phyloP scores from a whole-genome alignment of 2,113 vertebrate genomes.

The Pogona vitticeps region DNA sequence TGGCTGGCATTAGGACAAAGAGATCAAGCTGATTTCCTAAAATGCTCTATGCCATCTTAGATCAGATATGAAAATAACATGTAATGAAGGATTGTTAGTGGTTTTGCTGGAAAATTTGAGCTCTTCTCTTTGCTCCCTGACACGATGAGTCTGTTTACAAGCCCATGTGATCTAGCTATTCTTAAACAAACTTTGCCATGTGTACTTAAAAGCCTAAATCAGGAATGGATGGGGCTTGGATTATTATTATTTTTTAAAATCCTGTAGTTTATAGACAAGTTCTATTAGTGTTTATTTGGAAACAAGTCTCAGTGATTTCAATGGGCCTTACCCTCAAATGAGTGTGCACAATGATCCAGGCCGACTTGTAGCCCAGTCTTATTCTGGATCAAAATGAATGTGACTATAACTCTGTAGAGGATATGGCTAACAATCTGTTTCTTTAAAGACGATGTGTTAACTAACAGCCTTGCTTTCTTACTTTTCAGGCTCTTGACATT shows the following conservation, averaged over 20 bases:
- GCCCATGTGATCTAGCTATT: neutral
- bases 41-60: neutral
- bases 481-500: neutral
- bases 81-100: neutral
- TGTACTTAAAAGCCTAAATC: neutral
- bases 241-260: neutral
- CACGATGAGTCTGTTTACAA: neutral
- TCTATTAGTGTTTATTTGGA: neutral
- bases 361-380: neutral
- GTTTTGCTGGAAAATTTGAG: constrained; percentile 11
- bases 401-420: neutral
- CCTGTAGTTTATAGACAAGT: neutral
- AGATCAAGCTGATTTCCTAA: neutral
- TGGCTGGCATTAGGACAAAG: neutral
- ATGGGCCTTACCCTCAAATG: neutral
- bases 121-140: neutral
- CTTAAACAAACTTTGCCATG: constrained; percentile 9
- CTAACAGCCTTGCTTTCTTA: neutral
- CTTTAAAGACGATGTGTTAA: neutral
- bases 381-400: neutral
- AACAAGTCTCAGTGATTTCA: neutral
- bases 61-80: constrained; percentile 1
- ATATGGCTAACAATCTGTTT: neutral
- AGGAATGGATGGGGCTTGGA: constrained; percentile 39
- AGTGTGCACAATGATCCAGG: neutral